Evolutionary conservation across 2,797 vertebrate species (phyloP), one percentile per base, ranked within the genome.

Genomic region (Cuniculus paca): DNA sequence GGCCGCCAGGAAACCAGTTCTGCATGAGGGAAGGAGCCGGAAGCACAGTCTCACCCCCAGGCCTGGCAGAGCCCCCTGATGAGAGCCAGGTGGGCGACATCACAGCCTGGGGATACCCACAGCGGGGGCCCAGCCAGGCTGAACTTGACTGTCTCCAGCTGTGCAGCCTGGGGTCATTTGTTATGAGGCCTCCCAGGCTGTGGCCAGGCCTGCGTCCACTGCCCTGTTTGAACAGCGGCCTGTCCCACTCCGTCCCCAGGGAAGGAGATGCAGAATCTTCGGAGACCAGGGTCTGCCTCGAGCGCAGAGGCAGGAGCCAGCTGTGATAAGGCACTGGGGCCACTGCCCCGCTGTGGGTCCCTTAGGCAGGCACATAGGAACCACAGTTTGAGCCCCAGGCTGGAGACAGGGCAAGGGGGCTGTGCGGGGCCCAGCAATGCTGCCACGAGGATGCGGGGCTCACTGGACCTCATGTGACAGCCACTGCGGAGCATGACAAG

Each of bases 71-170:
- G 20, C 42, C 50, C 61, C 34, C 26, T 11, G 65, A 14, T 56
- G 45, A 42, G n/a, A 5, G 5, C 0, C 0, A 26, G 45, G 52
- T 10, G 58, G 72, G 31, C 1, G 28, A 11, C 39, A 13, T 13
- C 14, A 65, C 56, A 24, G 56, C 72, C 58, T 28, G 1, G 8
- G 5, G 54, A 86, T 34, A 16, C 26, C 54, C 52, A 2, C 1
- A 16, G 54, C 42, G 22, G 11, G 45, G 88, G 56, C 28, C 61
- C 77, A 5, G 26, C 77, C 56, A 58, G 12, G 82, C 63, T 4
- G 6, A 50, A 77, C 12, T 17, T 20, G 42, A 50, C 28, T 20
- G 48, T 63, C 61, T 88, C 84, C 11, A 79, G 74, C 65, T 60
- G 58, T 45, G 4, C 16, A 12, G 45, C 74, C 74, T 50, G 48